phyloP scores from a whole-genome alignment of 2,888 invertebrate species.

The Nephrotoma appendiculata region DNA sequence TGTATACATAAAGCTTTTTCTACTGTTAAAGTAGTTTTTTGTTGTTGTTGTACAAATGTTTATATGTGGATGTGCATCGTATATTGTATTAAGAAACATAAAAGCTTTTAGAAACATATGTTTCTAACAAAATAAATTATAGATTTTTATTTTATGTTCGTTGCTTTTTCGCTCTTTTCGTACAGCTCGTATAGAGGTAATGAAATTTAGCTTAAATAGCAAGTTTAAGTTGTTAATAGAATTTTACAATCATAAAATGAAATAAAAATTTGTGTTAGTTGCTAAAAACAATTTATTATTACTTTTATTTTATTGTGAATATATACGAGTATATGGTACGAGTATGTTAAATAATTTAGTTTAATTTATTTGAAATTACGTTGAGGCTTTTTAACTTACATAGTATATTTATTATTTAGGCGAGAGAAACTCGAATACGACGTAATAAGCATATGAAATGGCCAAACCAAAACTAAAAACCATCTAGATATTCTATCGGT shows the following conservation, averaged over 20 bases:
- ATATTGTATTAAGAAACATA: conserved; percentile 2
- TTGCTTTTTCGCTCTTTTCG: neutral
- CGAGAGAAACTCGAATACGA: too few relatives aligned
- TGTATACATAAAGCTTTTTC: neutral
- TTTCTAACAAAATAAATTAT: conserved; percentile 1
- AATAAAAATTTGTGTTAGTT: neutral
- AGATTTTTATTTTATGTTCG: neutral
- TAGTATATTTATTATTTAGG: too few relatives aligned
- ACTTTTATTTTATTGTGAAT: neutral
- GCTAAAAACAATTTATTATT: neutral
- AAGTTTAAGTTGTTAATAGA: neutral
- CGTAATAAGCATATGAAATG: too few relatives aligned
- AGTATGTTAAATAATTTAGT: too few relatives aligned
- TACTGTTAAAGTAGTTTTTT: neutral
- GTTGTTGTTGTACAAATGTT: neutral
- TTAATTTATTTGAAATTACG: too few relatives aligned
- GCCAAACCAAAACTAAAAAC: too few relatives aligned
- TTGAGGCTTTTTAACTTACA: too few relatives aligned
- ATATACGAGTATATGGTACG: too few relatives aligned
- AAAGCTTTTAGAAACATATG: conserved; percentile 4
- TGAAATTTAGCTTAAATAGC: neutral
- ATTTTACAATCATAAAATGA: neutral
- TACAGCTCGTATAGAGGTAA: neutral
- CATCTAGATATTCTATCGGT: too few relatives aligned
- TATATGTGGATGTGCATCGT: neutral